phyloP scores from a whole-genome alignment of 2,888 invertebrate species.

The Drosophila quinaria region DNA sequence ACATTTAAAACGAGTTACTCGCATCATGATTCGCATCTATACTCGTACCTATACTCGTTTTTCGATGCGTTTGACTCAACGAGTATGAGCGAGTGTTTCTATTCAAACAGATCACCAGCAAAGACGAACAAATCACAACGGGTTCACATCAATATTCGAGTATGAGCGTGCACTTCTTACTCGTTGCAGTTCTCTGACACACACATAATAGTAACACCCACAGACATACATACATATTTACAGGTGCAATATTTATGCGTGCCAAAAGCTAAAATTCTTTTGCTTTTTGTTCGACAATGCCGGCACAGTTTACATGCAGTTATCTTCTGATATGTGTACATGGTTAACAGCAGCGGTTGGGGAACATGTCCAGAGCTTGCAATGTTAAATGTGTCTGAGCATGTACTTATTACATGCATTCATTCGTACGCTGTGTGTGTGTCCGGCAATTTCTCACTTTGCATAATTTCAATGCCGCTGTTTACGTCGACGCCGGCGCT shows the following conservation, averaged over 20 bases:
- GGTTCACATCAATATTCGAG: too few relatives aligned
- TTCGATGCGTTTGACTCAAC: too few relatives aligned
- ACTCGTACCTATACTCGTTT: too few relatives aligned
- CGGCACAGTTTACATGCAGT: conserved; percentile 20
- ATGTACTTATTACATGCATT: conserved; percentile 29
- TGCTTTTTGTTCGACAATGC: conserved; percentile 12
- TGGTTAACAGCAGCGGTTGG: conserved; percentile 7
- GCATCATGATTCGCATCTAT: too few relatives aligned
- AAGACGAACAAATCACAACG: too few relatives aligned
- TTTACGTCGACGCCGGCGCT: conserved; percentile 23
- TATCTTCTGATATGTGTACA: conserved; percentile 21
- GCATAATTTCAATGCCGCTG: conserved; percentile 71
- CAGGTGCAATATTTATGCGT: conserved; percentile 41
- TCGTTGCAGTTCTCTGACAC: too few relatives aligned
- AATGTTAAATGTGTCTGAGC: conserved; percentile 26
- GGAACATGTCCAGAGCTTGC: conserved; percentile 7
- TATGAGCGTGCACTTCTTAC: too few relatives aligned
- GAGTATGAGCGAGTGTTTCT: too few relatives aligned
- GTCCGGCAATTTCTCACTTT: conserved; percentile 64
- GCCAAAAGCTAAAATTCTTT: conserved; percentile 49
- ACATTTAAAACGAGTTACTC: too few relatives aligned
- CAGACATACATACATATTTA: neutral
- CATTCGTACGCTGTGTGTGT: conserved; percentile 22
- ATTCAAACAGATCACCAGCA: too few relatives aligned
- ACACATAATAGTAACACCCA: conserved; percentile 8